phyloP scores from a whole-genome alignment of 2,113 vertebrate genomes.

The Enhydra lutris region DNA sequence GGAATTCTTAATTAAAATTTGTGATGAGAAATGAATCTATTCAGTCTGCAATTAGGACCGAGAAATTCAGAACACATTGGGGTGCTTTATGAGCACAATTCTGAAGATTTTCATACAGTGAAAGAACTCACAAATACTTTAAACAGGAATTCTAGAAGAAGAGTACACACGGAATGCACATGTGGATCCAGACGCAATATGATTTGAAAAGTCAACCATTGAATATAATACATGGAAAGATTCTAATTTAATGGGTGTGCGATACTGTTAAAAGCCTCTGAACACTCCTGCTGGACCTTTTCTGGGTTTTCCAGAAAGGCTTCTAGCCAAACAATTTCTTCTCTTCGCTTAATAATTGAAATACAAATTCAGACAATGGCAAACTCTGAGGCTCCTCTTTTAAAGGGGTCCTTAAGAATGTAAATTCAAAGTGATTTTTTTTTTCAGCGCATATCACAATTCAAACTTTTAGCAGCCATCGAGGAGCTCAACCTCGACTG shows the following conservation, averaged over 20 bases:
- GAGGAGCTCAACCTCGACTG: not conserved
- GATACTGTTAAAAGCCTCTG: not conserved
- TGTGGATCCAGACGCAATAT: not conserved
- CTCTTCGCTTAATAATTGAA: slow-evolving; percentile 26
- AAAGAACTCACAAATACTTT: slow-evolving; percentile 29
- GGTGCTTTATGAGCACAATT: slow-evolving; percentile 53
- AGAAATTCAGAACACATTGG: slow-evolving; percentile 58
- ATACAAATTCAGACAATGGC: not conserved
- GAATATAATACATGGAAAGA: not conserved
- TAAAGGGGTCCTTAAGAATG: not conserved
- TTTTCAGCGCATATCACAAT: not conserved
- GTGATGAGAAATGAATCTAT: slow-evolving; percentile 67
- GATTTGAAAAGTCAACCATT: not conserved
- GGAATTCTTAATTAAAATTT: slow-evolving; percentile 73
- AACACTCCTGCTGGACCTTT: not conserved
- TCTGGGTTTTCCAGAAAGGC: slow-evolving; percentile 22
- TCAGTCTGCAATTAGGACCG: slow-evolving; percentile 69
- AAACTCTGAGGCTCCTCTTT: not conserved
- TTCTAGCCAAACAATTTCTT: not conserved
- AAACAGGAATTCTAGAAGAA: not conserved
- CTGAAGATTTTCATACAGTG: slow-evolving; percentile 43
- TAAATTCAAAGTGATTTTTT: not conserved
- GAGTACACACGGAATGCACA: not conserved
- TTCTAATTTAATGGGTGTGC: not conserved
- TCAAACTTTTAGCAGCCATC: not conserved